A percentile compares a stretch with the other conserved stretches of the same genome.
Conservation (phyloP, 92 coral and sea anemone genomes). For the Epizoanthus illoricatus region DNA sequence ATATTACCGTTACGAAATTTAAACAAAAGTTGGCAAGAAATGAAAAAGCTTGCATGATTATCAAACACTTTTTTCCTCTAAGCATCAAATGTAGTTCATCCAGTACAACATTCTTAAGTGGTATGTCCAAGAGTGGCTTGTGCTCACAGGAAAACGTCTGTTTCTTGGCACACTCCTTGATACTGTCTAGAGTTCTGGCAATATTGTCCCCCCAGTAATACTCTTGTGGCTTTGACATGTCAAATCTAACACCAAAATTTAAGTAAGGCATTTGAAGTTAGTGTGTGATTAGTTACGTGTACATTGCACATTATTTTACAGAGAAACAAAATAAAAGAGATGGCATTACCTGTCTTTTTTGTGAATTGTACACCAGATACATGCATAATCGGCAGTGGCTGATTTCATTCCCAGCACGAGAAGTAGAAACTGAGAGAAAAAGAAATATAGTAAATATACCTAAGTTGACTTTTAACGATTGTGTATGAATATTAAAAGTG, state of each 20-base stretch:
- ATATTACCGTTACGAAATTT: too few relatives aligned
- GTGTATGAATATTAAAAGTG: too few relatives aligned
- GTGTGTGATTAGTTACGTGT: too few relatives aligned
- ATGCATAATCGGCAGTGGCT: conserved; percentile 46
- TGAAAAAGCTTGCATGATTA: too few relatives aligned
- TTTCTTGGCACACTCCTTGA: conserved; percentile 43
- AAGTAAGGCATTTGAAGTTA: too few relatives aligned
- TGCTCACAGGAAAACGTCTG: conserved; percentile 41
- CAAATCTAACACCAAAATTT: conserved; percentile 42
- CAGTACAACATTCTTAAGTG: conserved; percentile 52
- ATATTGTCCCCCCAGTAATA: conserved; percentile 40
- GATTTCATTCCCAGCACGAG: conserved; percentile 45
- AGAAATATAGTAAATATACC: background rate
- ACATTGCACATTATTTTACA: background rate
- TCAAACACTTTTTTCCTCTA: too few relatives aligned
- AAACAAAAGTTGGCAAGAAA: too few relatives aligned
- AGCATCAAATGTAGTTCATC: conserved; percentile 66
- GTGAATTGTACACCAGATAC: conserved; percentile 43
- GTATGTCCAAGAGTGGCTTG: conserved; percentile 52
- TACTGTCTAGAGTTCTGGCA: conserved; percentile 33
- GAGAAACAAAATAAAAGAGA: background rate
- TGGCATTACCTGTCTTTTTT: conserved; percentile 28
- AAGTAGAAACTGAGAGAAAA: conserved; percentile 46
- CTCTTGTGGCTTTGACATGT: conserved; percentile 52
- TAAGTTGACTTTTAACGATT: too few relatives aligned